Base-by-base conservation (phyloP, 2,113 vertebrate species). In the Takifugu flavidus region DNA sequence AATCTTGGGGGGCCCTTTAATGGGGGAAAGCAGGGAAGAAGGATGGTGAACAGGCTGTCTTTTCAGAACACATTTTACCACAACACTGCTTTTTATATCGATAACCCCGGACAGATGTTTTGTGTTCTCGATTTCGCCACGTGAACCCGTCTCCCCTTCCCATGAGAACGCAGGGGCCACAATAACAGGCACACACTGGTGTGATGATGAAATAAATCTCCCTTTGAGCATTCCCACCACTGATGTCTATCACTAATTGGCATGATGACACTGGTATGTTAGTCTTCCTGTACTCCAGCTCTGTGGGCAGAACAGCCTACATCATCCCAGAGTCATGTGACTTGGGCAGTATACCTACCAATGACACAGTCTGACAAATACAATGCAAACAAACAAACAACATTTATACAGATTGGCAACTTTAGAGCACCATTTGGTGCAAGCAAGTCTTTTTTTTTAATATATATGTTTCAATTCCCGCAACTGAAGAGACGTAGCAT, bases 171-270 rank as follows among this genome's bases (percentile, higher is more conserved):
- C 76, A 59, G 73, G 80, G 93, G 92, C 90, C 93, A 92, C 92
- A 92, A 87, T 88, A 94, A 95, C 95, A 99, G 96, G 96, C 95
- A 95, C 96, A 97, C 95, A 95, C 95, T 94, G 96, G 96, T 95
- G 94, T 95, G 95, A 94, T 94, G 84, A 87, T 79, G 77, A 73
- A 74, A 58, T 70, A 63, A 80, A 82, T 78, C 76, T 86, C 75
- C 82, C 84, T 67, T 67, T 65, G 62, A 80, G 68, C 60, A 66
- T 82, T 75, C 73, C 82, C 65, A 70, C 74, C 74, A 75, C 65
- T 71, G 67, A 81, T 67, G 65, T 78, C 72, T 72, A 91, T 93
- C 92, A 89, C 92, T 93, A 94, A 93, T 95, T 96, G 94, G 93
- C 94, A 94, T 95, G 94, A 80, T 77, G 78, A 94, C 92, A 90